These are phyloP conservation scores for Leptinotarsa haldemani DNA, from an alignment of 2,888 invertebrate species.

Conservation along the genomic window DNA sequence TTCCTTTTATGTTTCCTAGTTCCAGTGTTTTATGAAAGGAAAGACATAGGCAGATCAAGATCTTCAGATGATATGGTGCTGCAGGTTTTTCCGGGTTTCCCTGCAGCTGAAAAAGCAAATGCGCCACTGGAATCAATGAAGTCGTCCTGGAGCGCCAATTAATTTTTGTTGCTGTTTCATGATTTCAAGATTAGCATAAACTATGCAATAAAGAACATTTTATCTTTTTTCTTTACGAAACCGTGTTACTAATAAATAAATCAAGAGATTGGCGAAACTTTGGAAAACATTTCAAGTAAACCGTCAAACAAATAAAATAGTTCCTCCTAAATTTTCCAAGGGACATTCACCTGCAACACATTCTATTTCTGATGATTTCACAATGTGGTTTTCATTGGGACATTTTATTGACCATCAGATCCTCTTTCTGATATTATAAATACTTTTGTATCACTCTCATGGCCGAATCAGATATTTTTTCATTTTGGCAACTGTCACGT, in stretches of 20 bases:
- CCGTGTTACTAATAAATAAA: not conserved
- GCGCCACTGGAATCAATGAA: too few species aligned
- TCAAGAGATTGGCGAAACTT: not conserved
- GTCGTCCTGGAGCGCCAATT: too few species aligned
- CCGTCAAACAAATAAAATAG: not conserved
- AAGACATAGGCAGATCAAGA: too few species aligned
- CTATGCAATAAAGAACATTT: too few species aligned
- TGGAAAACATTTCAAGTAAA: not conserved
- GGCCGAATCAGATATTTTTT: not conserved
- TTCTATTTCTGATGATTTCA: conserved; percentile 5
- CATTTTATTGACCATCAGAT: not conserved
- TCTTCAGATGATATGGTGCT: too few species aligned
- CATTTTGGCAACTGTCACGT: not conserved
- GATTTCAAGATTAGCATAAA: too few species aligned
- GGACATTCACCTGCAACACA: not conserved
- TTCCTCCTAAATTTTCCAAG: not conserved
- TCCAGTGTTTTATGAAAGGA: too few species aligned
- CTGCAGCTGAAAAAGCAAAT: too few species aligned
- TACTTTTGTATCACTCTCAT: not conserved
- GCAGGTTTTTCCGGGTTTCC: too few species aligned
- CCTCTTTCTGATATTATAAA: not conserved
- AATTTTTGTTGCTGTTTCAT: too few species aligned
- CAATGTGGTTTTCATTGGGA: conserved; percentile 1
- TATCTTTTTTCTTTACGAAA: too few species aligned
- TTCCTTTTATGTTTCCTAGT: too few species aligned